Evolutionary conservation across 2,797 vertebrate species (phyloP), one percentile per base, ranked within the genome.

Genomic region (Channa striata): DNA sequence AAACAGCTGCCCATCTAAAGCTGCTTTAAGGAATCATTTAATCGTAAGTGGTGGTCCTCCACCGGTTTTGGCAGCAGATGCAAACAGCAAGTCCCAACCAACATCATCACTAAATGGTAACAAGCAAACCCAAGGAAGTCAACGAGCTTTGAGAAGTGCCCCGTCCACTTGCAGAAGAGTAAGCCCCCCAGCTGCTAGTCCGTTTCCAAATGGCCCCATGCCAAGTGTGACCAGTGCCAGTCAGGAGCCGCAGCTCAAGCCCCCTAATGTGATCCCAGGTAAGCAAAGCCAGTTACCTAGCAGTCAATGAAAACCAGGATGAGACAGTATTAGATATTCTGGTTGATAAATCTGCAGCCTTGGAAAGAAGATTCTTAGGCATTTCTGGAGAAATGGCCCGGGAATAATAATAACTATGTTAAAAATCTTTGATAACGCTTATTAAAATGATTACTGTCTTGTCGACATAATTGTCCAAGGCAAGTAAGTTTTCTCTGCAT

Each of bases 201-300:
- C 47, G 10, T 51, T 11, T 58, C 48, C 56, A 17, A 49, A 59
- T 19, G 54, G 19, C 8, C 17, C 30, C 36, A 0, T 8, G n/a
- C 48, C 68, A 60, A 42, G 46, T 12, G 43, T 47, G 43, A 61
- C 53, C 72, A 3, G 1, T 84, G 71, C 74, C 65, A 68, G 67
- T 7, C 43, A 81, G 74, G 85, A 89, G 36, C 47, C 44, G 11
- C 17, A 34, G 16, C 10, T 48, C 12, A 0, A 53, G 8, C 0
- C 53, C 2, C 20, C 0, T 5, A 68, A 80, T 1, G n/a, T 36
- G 23, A 12, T 13, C 30, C 58, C 56, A 78, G 59, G 89, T 92
- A 74, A 83, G 52, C 14, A 25, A 4, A 40, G 25, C 6, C 1
- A 17, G n/a, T 12, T 20, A 46, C 0, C 0, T 48, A 16, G 34